phyloP scores from a whole-genome alignment of 23 tunicate genomes.

The Ascidia mentula region DNA sequence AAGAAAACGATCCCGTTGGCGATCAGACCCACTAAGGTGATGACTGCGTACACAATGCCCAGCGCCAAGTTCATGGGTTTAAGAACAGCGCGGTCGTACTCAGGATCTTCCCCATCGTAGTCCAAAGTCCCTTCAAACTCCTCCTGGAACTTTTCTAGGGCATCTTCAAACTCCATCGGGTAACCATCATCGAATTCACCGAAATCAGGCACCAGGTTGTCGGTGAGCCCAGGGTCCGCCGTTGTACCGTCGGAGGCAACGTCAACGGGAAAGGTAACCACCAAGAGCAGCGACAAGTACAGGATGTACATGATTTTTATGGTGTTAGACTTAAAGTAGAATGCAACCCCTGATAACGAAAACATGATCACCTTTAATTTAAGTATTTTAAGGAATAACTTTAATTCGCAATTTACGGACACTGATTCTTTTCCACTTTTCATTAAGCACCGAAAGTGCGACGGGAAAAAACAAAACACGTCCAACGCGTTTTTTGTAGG shows the following conservation, averaged over 20 bases:
- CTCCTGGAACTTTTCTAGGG: background rate
- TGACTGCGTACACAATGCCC: constrained; percentile 50
- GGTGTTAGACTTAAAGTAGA: too few relatives aligned
- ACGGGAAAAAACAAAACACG: too few relatives aligned
- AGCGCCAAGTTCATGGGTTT: constrained; percentile 51
- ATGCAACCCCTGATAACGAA: too few relatives aligned
- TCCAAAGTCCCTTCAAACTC: constrained; percentile 2
- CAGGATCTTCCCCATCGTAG: constrained; percentile 22
- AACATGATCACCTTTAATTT: too few relatives aligned
- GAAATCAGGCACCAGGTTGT: too few relatives aligned
- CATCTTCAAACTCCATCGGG: background rate
- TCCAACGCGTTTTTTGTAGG: too few relatives aligned
- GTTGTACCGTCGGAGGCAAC: background rate
- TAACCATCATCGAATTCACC: background rate
- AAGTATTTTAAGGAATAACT: too few relatives aligned
- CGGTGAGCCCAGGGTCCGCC: background rate
- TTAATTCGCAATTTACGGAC: too few relatives aligned
- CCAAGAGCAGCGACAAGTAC: too few relatives aligned
- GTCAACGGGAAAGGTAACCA: background rate
- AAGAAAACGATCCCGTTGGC: constrained; percentile 85
- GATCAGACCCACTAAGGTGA: constrained; percentile 64
- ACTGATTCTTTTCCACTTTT: too few relatives aligned
- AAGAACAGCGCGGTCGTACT: constrained; percentile 17
- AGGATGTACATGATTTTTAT: too few relatives aligned
- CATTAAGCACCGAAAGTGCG: too few relatives aligned